A percentile compares a stretch with the other conserved stretches of the same genome.
Evolutionary conservation across 2,113 vertebrate species (phyloP).

Genomic region (Ailurus styani): DNA sequence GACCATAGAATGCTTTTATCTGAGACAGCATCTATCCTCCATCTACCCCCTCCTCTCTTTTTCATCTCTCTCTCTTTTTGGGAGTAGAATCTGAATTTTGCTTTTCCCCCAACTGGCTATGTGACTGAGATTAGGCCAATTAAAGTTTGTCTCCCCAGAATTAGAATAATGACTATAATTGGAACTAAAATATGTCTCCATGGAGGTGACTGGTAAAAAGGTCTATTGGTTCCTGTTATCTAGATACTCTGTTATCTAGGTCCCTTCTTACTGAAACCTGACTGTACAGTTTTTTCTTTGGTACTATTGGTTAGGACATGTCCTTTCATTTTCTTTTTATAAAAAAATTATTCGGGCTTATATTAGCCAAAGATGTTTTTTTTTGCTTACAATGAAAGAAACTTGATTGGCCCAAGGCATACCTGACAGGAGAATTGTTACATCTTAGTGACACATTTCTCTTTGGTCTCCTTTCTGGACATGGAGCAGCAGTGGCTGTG

Average conservation of each 20-base stretch:
- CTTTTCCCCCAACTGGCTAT: background rate
- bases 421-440: background rate
- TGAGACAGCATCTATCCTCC: background rate
- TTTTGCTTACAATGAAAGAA: background rate
- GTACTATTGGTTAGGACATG: background rate
- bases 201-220: background rate
- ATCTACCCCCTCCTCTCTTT: background rate
- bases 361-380: background rate
- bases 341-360: background rate
- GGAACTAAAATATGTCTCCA: background rate
- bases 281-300: background rate
- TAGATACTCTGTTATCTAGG: background rate
- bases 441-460: background rate
- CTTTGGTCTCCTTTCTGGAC: background rate
- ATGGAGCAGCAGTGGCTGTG: background rate
- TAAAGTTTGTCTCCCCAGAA: background rate
- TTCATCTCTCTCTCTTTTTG: background rate
- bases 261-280: background rate
- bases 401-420: background rate
- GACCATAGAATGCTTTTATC: background rate
- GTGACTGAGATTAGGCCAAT: background rate
- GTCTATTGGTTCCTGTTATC: background rate
- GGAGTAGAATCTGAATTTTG: background rate
- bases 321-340: background rate
- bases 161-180: background rate